Evolutionary conservation across 1,140 invertebrate genomes (phyloP).

Genomic region (Cherax quadricarinatus): DNA sequence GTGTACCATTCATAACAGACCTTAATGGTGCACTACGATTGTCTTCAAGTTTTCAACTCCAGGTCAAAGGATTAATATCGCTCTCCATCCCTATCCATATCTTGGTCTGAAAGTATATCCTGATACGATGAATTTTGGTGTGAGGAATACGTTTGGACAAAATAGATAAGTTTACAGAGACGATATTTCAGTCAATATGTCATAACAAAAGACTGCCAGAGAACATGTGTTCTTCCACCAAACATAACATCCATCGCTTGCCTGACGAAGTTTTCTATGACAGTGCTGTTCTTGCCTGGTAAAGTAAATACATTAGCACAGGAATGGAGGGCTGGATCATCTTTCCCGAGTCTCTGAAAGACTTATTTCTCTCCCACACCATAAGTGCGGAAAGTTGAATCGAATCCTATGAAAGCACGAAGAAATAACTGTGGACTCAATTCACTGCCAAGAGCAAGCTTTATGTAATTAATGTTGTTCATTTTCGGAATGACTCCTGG

Average conservation of each 20-base stretch:
- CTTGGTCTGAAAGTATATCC: conserved; percentile 29
- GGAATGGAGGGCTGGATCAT: neutral
- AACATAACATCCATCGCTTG: conserved; percentile 2
- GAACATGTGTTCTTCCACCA: neutral
- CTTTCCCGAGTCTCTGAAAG: conserved; percentile 30
- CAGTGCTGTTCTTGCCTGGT: neutral
- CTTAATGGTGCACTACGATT: conserved; percentile 21
- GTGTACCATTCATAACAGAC: conserved; percentile 17
- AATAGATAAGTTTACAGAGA: neutral
- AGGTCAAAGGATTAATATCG: conserved; percentile 25
- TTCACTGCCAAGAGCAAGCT: conserved; percentile 21
- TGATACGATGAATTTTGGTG: conserved; percentile 27
- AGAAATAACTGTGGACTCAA: conserved; percentile 34
- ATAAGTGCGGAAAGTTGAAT: conserved; percentile 17
- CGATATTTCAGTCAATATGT: conserved; percentile 2
- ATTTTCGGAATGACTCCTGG: conserved; percentile 26
- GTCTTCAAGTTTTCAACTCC: conserved; percentile 15
- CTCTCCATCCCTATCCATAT: conserved; percentile 22
- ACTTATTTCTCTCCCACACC: conserved; percentile 25
- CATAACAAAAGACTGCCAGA: neutral
- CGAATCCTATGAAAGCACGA: conserved; percentile 22
- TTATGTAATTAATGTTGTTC: conserved; percentile 28
- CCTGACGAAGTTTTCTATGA: neutral
- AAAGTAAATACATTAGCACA: conserved; percentile 4
- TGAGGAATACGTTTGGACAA: conserved; percentile 6